These are phyloP conservation scores for Drosophila merina DNA, from an alignment of 2,888 invertebrate species.

Conservation along the genomic window DNA sequence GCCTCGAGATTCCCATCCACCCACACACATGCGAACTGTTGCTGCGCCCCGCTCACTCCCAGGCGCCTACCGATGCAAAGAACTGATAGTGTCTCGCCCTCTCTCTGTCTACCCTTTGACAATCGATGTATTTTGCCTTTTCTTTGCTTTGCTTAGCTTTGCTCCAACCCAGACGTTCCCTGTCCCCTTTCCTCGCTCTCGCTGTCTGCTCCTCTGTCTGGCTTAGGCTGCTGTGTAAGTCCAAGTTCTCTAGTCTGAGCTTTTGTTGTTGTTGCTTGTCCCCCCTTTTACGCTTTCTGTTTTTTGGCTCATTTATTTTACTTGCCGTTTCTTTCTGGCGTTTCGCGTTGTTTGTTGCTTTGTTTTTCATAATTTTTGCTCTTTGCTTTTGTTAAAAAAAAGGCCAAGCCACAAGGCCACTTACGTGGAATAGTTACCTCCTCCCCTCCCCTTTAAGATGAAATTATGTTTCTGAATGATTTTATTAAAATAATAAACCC, in stretches of 20 bases:
- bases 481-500: no score
- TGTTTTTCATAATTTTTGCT: constrained; percentile 56
- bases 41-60: constrained; percentile 61
- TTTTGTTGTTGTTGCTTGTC: constrained; percentile 50
- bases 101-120: constrained; percentile 34
- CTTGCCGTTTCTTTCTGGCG: constrained; percentile 40
- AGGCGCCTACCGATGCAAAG: constrained; percentile 15
- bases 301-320: constrained; percentile 68
- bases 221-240: constrained; percentile 77
- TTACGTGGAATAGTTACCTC: constrained; percentile 3
- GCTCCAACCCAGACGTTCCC: constrained; percentile 7
- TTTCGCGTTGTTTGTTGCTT: constrained; percentile 25
- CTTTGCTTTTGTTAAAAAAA: constrained; percentile 47
- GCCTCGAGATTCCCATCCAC: constrained; percentile 3
- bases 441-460: no score
- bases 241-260: constrained; percentile 65
- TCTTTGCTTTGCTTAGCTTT: constrained; percentile 45
- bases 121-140: constrained; percentile 45
- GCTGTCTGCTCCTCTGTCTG: constrained; percentile 57
- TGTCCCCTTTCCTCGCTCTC: constrained; percentile 9
- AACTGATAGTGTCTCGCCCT: constrained; percentile 25
- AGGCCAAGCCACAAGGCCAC: constrained; percentile 2
- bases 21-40: constrained; percentile 58
- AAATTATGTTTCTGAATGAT: no score
- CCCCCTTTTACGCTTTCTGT: constrained; percentile 47